phyloP scores from a whole-genome alignment of 2,888 invertebrate species.

The Temnothorax unifasciatus region DNA sequence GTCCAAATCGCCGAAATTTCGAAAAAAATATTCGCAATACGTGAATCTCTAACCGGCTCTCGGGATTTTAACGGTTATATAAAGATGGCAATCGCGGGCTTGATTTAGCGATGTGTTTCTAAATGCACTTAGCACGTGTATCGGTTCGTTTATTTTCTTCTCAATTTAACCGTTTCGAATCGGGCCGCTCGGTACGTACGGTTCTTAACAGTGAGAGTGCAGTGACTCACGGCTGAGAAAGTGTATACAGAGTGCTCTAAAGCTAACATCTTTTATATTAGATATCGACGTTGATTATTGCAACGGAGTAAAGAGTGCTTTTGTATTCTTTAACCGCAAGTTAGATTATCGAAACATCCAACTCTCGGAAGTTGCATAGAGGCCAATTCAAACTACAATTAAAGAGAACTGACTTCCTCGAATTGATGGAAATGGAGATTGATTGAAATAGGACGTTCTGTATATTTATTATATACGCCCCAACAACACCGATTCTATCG shows the following conservation, averaged over 20 bases:
- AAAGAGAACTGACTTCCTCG: constrained; percentile 11
- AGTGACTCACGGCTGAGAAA: constrained; percentile 32
- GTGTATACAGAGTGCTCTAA: not conserved
- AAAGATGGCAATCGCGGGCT: constrained; percentile 41
- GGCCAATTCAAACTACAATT: not conserved
- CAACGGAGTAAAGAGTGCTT: not conserved
- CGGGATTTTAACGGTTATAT: constrained; percentile 37
- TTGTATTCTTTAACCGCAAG: not conserved
- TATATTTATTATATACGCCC: not conserved
- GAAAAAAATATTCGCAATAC: constrained; percentile 16
- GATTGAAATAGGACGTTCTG: not conserved
- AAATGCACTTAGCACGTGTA: constrained; percentile 38
- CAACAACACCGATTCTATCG: constrained; percentile 8
- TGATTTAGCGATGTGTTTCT: constrained; percentile 47
- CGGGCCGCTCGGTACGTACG: not conserved
- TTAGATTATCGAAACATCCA: not conserved
- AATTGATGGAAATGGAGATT: constrained; percentile 23
- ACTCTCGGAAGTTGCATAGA: not conserved
- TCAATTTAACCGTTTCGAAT: constrained; percentile 37
- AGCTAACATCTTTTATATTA: not conserved
- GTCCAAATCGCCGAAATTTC: constrained; percentile 2
- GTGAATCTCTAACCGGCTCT: not conserved
- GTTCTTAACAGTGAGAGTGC: constrained; percentile 37
- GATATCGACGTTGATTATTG: not conserved
- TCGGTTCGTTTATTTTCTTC: constrained; percentile 45